Evolutionary conservation across 2,888 invertebrate species (phyloP).

Genomic region (Diplazon laetatorius): DNA sequence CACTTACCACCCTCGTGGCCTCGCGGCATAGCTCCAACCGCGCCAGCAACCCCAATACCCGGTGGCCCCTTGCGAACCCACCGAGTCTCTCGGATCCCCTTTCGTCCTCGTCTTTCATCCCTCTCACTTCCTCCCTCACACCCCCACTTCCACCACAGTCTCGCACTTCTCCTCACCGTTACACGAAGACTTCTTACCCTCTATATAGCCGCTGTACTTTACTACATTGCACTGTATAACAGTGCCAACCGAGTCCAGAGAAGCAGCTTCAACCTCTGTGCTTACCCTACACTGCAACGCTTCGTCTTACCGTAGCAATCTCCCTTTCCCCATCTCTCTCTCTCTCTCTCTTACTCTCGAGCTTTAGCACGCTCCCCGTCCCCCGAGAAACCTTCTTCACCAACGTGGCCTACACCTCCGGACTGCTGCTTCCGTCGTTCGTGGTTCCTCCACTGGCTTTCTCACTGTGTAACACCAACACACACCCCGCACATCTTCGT

Average conservation of each 20-base stretch:
- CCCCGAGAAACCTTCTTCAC: conserved; percentile 33
- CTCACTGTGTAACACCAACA: conserved; percentile 42
- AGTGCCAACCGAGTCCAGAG: conserved; percentile 10
- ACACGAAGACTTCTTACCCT: conserved; percentile 25
- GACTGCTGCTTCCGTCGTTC: conserved; percentile 5
- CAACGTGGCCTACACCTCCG: conserved; percentile 30
- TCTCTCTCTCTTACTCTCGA: neutral
- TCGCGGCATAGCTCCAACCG: conserved; percentile 70
- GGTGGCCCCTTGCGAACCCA: conserved; percentile 54
- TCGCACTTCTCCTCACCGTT: conserved; percentile 53
- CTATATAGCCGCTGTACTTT: conserved; percentile 13
- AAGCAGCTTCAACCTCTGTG: conserved; percentile 37
- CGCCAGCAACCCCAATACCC: conserved; percentile 70
- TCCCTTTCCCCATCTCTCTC: conserved; percentile 12
- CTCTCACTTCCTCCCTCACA: conserved; percentile 46
- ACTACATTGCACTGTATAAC: conserved; percentile 3
- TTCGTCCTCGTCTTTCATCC: conserved; percentile 56
- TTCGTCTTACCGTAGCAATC: conserved; percentile 26
- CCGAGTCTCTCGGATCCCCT: conserved; percentile 64
- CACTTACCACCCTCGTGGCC: conserved; percentile 76
- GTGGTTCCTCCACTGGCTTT: conserved; percentile 36
- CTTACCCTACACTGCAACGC: conserved; percentile 39
- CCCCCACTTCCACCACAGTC: conserved; percentile 37
- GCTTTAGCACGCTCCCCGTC: neutral
- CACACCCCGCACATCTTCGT: no score